These are phyloP conservation scores for Antennarius striatus DNA, from an alignment of 2,113 vertebrate genomes.

Conservation along the genomic window DNA sequence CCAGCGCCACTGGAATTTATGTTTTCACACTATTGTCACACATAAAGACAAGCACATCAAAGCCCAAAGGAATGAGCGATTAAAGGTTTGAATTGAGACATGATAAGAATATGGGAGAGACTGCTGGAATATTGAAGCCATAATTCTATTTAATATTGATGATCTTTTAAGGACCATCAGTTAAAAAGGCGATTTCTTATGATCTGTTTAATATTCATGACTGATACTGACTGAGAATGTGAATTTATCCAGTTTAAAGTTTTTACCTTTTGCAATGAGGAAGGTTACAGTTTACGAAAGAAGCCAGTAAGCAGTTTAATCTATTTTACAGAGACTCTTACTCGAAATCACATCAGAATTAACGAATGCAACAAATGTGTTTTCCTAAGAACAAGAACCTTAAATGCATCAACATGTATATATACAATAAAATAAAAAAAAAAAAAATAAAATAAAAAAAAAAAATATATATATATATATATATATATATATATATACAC, in stretches of 20 bases:
- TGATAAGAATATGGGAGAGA: conserved; percentile 17
- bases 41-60: conserved; percentile 6
- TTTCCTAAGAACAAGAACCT: no score
- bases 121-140: neutral
- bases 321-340: no score
- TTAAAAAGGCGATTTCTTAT: neutral
- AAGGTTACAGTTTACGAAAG: neutral
- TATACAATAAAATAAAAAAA: no score
- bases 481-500: no score
- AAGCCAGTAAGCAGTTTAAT: neutral
- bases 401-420: no score
- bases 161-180: neutral
- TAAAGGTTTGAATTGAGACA: conserved; percentile 30
- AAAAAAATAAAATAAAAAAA: no score
- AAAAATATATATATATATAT: no score
- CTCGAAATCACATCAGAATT: no score
- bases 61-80: conserved; percentile 16
- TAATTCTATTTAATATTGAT: neutral
- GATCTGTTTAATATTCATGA: no score
- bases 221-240: no score
- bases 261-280: neutral
- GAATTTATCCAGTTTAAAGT: neutral
- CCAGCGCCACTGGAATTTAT: conserved; percentile 25
- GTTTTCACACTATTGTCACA: conserved; percentile 23
- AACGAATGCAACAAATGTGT: no score